Evolutionary conservation across 2,888 invertebrate genomes (phyloP), one percentile per base, ranked within the genome.

Genomic region (Temnothorax rugatulus): DNA sequence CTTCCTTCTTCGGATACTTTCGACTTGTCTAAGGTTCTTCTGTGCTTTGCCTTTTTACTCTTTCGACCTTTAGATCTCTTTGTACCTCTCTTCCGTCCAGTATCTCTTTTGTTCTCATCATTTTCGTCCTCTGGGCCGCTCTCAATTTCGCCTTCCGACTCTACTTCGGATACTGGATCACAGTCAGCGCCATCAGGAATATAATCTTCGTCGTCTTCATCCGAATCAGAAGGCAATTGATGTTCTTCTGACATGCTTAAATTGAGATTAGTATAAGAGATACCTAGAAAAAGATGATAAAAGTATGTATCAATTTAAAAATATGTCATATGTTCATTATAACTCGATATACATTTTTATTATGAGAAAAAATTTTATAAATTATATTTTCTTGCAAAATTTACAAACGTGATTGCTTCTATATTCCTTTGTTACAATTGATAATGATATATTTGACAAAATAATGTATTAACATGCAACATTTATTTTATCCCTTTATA

Each of bases 141-240:
- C 91, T 96, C 97, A 50, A 95, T 95, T 88, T 97, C 96, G 1
- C 96, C 97, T 88, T 96, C 95, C 0, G 97, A 97, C 77, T 96
- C 97, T 88, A 96, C 96, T 94, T 97, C 97, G 0, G 97, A 97
- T 9, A 96, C 95, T 86, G 96, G 95, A 92, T 97, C 97, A 71
- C 95, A 95, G 21, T 95, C 94, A 74, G 96, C 96, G 86, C 95
- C 96, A 87, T 96, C 96, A 44, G 97, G 97, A 85, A 97, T 96
- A 93, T 97, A 98, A 93, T 98, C 98, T 89, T 97, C 97, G 94
- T 98, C 98, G 93, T 97, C 97, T 88, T 96, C 95, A 91, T 98
- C 97, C 88, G 97, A 97, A 81, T 96, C 97, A 18, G 97, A 97
- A 0, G 95, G 95, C 87, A 95, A 95, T 61, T 96, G 95, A 87